These are phyloP conservation scores for Conops quadrifasciatus DNA, from an alignment of 2,888 invertebrate species.

Conservation along the genomic window DNA sequence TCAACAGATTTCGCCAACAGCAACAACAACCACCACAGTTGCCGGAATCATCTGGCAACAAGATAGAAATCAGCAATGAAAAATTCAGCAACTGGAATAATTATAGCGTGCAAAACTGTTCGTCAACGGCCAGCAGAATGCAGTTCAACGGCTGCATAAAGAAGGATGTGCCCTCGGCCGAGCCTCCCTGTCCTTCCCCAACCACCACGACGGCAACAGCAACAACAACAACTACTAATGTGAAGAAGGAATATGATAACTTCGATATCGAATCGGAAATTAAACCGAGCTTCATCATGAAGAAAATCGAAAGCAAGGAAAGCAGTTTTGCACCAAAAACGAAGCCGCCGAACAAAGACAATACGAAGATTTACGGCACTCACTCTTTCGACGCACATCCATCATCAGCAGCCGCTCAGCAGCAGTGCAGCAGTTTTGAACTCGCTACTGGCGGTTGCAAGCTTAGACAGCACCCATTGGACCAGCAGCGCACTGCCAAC, in stretches of 20 bases:
- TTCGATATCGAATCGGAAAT: conserved; percentile 65
- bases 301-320: conserved; percentile 58
- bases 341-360: conserved; percentile 13
- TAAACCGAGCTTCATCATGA: conserved; percentile 64
- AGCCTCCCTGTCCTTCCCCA: too few species aligned
- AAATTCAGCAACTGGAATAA: conserved; percentile 22
- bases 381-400: conserved; percentile 15
- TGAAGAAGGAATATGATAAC: conserved; percentile 60
- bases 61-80: conserved; percentile 1
- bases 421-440: conserved; percentile 34
- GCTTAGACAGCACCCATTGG: conserved; percentile 30
- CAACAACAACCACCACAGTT: background rate
- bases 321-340: background rate
- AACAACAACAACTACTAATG: conserved; percentile 43
- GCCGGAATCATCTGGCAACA: background rate
- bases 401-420: conserved; percentile 38
- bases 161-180: background rate
- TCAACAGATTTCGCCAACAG: conserved; percentile 6
- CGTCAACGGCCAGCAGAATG: too few species aligned
- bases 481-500: conserved; percentile 28
- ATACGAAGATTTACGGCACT: conserved; percentile 15
- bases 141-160: conserved; percentile 12
- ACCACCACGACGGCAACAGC: background rate
- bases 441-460: conserved; percentile 15
- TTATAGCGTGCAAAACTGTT: background rate